phyloP scores from a whole-genome alignment of 2,113 vertebrate genomes.

The Sebastes schlegelii region DNA sequence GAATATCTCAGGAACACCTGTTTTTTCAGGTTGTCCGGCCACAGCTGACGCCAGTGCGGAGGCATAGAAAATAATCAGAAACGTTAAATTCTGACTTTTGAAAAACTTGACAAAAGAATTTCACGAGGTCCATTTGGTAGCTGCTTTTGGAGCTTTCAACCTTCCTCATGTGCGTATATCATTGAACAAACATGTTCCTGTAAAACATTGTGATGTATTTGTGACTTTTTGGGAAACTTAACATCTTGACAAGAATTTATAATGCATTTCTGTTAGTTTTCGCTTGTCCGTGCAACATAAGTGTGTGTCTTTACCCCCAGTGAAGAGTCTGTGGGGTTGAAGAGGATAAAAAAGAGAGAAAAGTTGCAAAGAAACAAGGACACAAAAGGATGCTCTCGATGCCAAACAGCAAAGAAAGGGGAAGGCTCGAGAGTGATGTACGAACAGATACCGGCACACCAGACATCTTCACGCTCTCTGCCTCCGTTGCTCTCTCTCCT shows the following conservation, averaged over 20 bases:
- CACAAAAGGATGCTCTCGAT: conserved; percentile 17
- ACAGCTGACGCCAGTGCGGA: too few species aligned
- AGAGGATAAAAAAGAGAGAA: not conserved
- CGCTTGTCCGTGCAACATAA: not conserved
- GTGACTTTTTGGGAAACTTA: not conserved
- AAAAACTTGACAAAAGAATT: not conserved
- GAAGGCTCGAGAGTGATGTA: conserved; percentile 35
- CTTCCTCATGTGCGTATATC: not conserved
- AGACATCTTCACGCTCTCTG: conserved; percentile 62
- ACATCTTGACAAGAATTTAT: not conserved
- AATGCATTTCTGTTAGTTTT: not conserved
- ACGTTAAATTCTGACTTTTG: not conserved
- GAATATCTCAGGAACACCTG: too few species aligned
- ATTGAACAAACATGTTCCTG: not conserved
- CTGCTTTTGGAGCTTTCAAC: not conserved
- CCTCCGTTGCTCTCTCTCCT: conserved; percentile 35
- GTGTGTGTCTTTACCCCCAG: not conserved
- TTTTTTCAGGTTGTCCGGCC: too few species aligned
- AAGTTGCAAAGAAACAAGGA: conserved; percentile 26
- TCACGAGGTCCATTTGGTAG: not conserved
- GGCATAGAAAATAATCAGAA: too few species aligned
- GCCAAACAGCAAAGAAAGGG: conserved; percentile 33
- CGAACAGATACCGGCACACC: conserved; percentile 44
- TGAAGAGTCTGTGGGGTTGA: not conserved
- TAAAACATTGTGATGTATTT: not conserved